Evolutionary conservation across 2,888 invertebrate species (phyloP).

Genomic region (Drosophila borborema): DNA sequence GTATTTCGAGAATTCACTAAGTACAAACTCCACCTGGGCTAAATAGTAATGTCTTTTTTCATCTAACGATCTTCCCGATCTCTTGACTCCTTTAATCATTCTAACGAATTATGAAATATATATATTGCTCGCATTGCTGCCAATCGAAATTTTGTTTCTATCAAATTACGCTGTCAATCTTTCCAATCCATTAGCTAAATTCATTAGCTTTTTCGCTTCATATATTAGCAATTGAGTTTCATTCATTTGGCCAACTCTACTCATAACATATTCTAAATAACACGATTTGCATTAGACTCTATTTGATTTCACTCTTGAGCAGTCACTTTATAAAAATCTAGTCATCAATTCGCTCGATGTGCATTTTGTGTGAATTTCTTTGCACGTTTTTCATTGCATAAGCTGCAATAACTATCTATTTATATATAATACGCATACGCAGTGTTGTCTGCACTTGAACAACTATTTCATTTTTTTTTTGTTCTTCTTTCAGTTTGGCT

Average conservation of each 20-base stretch:
- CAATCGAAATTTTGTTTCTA: background rate
- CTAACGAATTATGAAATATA: too few relatives aligned
- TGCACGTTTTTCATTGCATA: slow-evolving; percentile 28
- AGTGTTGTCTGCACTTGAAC: slow-evolving; percentile 59
- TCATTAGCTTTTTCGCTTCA: background rate
- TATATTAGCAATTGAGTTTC: background rate
- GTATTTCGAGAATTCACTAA: too few relatives aligned
- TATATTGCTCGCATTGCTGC: background rate
- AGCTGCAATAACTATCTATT: slow-evolving; percentile 33
- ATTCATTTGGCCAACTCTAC: background rate
- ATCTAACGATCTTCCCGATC: too few relatives aligned
- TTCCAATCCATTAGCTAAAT: background rate
- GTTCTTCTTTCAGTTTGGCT: background rate
- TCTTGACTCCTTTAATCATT: too few relatives aligned
- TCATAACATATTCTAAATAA: background rate
- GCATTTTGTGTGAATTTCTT: slow-evolving; percentile 22
- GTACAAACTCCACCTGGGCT: too few relatives aligned
- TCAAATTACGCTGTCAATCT: background rate
- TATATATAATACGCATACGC: slow-evolving; percentile 42
- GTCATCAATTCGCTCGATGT: slow-evolving; percentile 5
- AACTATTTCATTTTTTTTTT: slow-evolving; percentile 17
- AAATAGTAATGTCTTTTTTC: too few relatives aligned
- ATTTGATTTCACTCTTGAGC: slow-evolving; percentile 10
- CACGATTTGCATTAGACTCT: background rate
- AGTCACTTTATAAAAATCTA: slow-evolving; percentile 23